Percentiles rank a stretch among this genome's conserved stretches.
phyloP scores from a whole-genome alignment of 2,113 vertebrate genomes.

The Zosterops japonicus region DNA sequence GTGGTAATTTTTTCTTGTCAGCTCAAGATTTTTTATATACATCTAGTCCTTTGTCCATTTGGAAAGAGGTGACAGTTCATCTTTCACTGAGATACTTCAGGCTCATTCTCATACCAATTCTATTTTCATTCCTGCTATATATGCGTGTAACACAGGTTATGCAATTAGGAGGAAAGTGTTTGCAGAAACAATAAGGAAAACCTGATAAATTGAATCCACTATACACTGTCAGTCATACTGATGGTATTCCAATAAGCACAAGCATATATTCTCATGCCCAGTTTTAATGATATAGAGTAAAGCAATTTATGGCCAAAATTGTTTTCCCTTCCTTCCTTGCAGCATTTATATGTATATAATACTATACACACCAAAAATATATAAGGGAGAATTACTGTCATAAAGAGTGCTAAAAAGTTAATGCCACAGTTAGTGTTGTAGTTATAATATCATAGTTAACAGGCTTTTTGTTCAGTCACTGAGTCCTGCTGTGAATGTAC shows the following conservation, averaged over 20 bases:
- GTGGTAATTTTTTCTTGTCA: background rate
- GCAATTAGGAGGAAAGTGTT: conserved; percentile 43
- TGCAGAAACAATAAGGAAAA: background rate
- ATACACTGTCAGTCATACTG: background rate
- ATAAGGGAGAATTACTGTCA: background rate
- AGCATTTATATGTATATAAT: background rate
- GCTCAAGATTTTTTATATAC: background rate
- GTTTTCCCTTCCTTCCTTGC: background rate
- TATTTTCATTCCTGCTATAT: conserved; percentile 27
- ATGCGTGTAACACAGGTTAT: conserved; percentile 28
- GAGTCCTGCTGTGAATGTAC: background rate
- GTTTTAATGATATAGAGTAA: conserved; percentile 18
- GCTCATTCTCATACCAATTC: conserved; percentile 19
- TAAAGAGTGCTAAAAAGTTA: background rate
- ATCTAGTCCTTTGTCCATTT: background rate
- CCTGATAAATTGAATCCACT: background rate
- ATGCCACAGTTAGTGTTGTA: background rate
- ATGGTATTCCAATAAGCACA: conserved; percentile 12
- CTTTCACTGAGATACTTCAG: conserved; percentile 28
- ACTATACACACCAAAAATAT: background rate
- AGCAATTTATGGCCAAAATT: background rate
- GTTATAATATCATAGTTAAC: background rate
- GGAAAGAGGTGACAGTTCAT: background rate
- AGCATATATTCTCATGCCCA: background rate
- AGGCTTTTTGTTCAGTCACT: background rate